phyloP scores from a whole-genome alignment of 1,140 invertebrate genomes.

The Nasonia longicornis region DNA sequence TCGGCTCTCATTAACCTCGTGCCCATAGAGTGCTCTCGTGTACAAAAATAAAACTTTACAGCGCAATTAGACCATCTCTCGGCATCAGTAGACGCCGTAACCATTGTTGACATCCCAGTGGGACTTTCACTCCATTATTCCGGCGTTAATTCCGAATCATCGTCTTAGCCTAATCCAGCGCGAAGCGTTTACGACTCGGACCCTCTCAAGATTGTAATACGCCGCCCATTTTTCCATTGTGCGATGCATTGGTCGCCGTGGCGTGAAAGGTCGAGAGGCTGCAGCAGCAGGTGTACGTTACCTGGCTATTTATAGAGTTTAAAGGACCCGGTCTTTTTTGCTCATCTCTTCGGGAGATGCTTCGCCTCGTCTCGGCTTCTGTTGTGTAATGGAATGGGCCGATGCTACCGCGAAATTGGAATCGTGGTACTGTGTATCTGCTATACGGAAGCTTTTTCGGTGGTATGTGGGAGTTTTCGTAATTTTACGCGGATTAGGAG shows the following conservation, averaged over 20 bases:
- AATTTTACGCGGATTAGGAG: constrained; percentile 24
- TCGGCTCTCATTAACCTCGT: neutral
- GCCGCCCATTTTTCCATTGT: neutral
- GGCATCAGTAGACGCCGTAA: neutral
- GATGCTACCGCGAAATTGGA: too few species aligned
- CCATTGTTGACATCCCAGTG: neutral
- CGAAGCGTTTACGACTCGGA: neutral
- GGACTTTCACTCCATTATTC: neutral
- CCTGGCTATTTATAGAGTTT: constrained; percentile 19
- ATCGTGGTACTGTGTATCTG: neutral
- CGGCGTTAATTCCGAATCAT: neutral
- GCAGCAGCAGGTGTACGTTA: constrained; percentile 1
- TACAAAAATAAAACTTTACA: neutral
- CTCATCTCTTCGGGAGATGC: neutral
- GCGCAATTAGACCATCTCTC: neutral
- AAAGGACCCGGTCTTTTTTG: neutral
- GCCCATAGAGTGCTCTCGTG: neutral
- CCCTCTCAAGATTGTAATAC: neutral
- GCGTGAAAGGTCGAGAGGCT: constrained; percentile 1
- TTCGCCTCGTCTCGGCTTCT: neutral
- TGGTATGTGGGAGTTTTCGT: neutral
- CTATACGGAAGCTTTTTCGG: neutral
- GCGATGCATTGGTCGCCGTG: neutral
- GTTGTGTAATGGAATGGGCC: neutral
- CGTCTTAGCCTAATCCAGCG: neutral